Percentiles rank a stretch among this genome's conserved stretches.
These are phyloP conservation scores for Lepus oiostolus DNA, from an alignment of 2,797 vertebrate species.

Conservation along the genomic window DNA sequence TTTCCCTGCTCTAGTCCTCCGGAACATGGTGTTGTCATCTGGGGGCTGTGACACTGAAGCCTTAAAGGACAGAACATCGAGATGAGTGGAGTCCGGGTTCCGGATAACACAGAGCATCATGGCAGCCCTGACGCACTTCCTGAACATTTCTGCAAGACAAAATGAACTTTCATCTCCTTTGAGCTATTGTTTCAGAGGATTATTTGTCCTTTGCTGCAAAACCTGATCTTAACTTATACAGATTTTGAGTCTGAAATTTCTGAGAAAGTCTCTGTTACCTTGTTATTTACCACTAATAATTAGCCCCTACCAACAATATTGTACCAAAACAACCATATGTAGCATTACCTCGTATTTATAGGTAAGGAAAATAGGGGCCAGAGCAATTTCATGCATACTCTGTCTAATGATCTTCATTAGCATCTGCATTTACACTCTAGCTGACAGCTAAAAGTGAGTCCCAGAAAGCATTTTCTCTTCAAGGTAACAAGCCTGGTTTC, in stretches of 20 bases:
- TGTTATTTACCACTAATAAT: background rate
- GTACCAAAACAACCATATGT: background rate
- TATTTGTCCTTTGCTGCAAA: background rate
- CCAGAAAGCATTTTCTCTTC: background rate
- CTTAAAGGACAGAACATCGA: background rate
- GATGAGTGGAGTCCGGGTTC: background rate
- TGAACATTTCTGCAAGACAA: background rate
- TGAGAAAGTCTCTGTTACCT: background rate
- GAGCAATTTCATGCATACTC: background rate
- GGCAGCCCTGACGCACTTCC: background rate
- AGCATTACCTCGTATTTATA: background rate
- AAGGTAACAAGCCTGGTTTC: background rate
- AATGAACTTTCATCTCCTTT: background rate
- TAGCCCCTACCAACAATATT: background rate
- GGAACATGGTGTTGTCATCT: background rate
- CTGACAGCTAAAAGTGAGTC: background rate
- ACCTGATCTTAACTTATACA: background rate
- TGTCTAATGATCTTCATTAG: background rate
- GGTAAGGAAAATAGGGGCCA: background rate
- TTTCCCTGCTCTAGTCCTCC: background rate
- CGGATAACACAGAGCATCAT: background rate
- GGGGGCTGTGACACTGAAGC: background rate
- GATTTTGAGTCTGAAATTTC: conserved; percentile 12
- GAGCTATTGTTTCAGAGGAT: background rate
- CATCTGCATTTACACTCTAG: background rate